These are phyloP conservation scores for Pomatostomus ruficeps DNA, from an alignment of 2,113 vertebrate genomes.

Conservation along the genomic window DNA sequence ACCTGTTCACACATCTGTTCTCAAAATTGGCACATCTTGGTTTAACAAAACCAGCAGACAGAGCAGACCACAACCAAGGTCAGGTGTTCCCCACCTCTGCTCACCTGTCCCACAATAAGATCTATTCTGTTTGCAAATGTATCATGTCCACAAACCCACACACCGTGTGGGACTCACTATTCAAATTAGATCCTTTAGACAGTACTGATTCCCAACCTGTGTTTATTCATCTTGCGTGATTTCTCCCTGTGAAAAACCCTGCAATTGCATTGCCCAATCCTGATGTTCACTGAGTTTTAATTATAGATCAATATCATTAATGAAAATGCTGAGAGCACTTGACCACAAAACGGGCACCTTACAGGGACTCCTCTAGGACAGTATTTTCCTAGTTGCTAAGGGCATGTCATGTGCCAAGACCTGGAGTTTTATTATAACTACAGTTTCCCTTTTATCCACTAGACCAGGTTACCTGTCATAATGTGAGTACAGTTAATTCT, in stretches of 20 bases:
- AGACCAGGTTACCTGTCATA: neutral
- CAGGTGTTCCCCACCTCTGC: neutral
- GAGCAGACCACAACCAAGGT: neutral
- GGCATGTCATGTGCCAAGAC: neutral
- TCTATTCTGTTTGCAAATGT: neutral
- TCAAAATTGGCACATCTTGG: neutral
- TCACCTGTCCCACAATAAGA: neutral
- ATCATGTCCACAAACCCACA: accelerated
- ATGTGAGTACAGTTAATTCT: neutral
- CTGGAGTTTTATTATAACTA: neutral
- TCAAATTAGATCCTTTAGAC: neutral
- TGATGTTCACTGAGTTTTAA: neutral
- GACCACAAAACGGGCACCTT: neutral
- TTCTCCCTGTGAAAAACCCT: neutral
- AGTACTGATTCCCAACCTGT: neutral
- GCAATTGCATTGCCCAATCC: neutral
- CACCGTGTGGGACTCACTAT: neutral
- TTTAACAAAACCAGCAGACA: neutral
- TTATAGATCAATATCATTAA: neutral
- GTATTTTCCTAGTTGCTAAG: neutral
- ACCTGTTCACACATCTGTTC: neutral
- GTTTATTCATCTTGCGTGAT: neutral
- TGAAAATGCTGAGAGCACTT: neutral
- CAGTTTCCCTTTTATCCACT: neutral
- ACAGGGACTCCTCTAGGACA: neutral